Evolutionary conservation across 2,888 invertebrate genomes (phyloP).

Genomic region (Trachelus troglodyta): DNA sequence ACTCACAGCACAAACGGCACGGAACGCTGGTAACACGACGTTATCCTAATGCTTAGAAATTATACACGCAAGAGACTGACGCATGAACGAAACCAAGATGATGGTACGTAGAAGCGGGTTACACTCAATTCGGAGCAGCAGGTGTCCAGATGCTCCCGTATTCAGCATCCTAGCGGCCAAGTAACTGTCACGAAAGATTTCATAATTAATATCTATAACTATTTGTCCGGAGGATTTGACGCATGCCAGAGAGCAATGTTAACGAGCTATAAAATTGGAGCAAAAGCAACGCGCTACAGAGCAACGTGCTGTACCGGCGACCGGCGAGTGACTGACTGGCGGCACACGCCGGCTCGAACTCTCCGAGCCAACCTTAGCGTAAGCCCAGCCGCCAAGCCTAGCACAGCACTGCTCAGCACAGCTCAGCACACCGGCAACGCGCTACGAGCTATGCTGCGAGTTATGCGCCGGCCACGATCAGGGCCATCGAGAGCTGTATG

Average conservation of each 20-base stretch:
- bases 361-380: constrained; percentile 21
- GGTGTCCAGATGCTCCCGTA: not conserved
- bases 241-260: not conserved
- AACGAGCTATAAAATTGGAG: not conserved
- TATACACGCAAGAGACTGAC: not conserved
- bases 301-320: constrained; percentile 39
- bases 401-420: not conserved
- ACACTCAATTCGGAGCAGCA: not conserved
- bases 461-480: not conserved
- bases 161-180: not conserved
- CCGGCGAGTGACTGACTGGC: constrained; percentile 55
- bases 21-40: not conserved
- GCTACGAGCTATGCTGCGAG: not conserved
- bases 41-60: not conserved
- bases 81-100: not conserved
- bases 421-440: not conserved
- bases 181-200: not conserved
- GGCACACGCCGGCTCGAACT: constrained; percentile 36
- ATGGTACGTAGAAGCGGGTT: not conserved
- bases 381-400: constrained; percentile 25
- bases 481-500: not conserved
- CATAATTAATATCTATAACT: not conserved
- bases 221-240: not conserved
- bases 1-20: constrained; percentile 21
- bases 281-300: not conserved